phyloP scores from a whole-genome alignment of 1,140 invertebrate genomes.

The Scaptodrosophila lebanonensis region DNA sequence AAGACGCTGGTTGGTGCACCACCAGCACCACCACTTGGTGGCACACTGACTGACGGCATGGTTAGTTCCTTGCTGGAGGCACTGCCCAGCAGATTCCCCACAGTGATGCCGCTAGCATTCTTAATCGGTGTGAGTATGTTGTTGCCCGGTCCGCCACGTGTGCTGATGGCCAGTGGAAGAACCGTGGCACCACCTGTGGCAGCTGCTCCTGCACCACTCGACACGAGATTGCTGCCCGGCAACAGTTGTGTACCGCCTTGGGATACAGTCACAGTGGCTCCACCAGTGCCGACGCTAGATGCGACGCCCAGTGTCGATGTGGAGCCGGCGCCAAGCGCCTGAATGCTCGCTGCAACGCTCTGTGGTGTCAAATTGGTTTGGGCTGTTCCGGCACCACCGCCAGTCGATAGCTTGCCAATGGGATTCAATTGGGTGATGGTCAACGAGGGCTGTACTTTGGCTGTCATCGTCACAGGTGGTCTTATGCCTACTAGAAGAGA shows the following conservation, averaged over 20 bases:
- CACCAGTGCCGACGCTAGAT: slow-evolving; percentile 12
- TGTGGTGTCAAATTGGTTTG: slow-evolving; percentile 45
- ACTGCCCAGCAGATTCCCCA: slow-evolving; percentile 70
- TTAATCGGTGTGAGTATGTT: slow-evolving; percentile 70
- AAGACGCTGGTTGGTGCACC: slow-evolving; percentile 39
- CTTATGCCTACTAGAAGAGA: slow-evolving; percentile 66
- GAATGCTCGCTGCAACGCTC: slow-evolving; percentile 65
- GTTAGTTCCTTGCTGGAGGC: too few species aligned
- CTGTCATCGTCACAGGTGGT: slow-evolving; percentile 67
- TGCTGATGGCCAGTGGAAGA: slow-evolving; percentile 63
- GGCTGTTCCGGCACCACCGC: slow-evolving; percentile 7
- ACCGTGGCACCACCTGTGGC: slow-evolving; percentile 62
- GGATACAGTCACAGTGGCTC: slow-evolving; percentile 38
- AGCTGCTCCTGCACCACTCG: slow-evolving; percentile 29
- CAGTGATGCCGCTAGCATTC: slow-evolving; percentile 59
- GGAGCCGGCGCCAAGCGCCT: slow-evolving; percentile 40
- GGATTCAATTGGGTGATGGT: slow-evolving; percentile 73
- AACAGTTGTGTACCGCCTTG: slow-evolving; percentile 31
- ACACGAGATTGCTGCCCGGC: slow-evolving; percentile 22
- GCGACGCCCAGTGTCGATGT: not conserved
- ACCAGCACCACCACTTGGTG: not conserved
- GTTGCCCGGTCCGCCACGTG: slow-evolving; percentile 36
- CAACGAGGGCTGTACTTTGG: slow-evolving; percentile 72
- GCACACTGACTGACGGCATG: too few species aligned
- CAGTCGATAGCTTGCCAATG: slow-evolving; percentile 55